These are phyloP conservation scores for Tethea ocularis DNA, from an alignment of 2,888 invertebrate genomes.

Conservation along the genomic window DNA sequence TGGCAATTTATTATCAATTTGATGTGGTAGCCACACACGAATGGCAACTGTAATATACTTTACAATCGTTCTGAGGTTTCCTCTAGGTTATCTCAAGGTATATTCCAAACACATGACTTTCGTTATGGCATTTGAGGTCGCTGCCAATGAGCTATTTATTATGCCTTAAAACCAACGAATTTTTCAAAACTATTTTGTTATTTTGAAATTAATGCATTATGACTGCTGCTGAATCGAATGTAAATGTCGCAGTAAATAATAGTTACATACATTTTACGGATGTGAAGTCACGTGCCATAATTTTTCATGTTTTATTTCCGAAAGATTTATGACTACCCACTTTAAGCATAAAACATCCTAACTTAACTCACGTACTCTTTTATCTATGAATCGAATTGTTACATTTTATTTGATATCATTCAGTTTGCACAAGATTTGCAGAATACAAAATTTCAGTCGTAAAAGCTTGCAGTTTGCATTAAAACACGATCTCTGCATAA, in stretches of 20 bases:
- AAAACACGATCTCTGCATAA: background rate
- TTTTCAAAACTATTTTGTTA: too few relatives aligned
- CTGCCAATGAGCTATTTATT: too few relatives aligned
- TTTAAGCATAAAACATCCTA: constrained; percentile 50
- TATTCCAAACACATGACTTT: too few relatives aligned
- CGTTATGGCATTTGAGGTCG: too few relatives aligned
- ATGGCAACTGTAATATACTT: too few relatives aligned
- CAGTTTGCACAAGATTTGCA: background rate
- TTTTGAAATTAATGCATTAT: too few relatives aligned
- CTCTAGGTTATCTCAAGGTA: too few relatives aligned
- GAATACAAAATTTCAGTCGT: constrained; percentile 3
- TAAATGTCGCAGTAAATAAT: constrained; percentile 60
- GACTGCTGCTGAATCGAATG: constrained; percentile 28
- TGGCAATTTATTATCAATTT: too few relatives aligned
- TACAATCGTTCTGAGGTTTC: too few relatives aligned
- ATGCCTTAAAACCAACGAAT: too few relatives aligned
- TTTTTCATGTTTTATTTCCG: constrained; percentile 64
- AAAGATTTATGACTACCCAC: constrained; percentile 64
- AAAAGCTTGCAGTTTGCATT: constrained; percentile 4
- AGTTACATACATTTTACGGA: constrained; percentile 56
- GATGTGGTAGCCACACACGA: too few relatives aligned
- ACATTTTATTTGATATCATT: constrained; percentile 7
- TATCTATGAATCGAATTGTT: constrained; percentile 29
- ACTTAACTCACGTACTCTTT: constrained; percentile 43
- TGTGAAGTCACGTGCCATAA: constrained; percentile 59